Evolutionary conservation across 2,888 invertebrate genomes (phyloP).

Genomic region (Gryllus longicercus): DNA sequence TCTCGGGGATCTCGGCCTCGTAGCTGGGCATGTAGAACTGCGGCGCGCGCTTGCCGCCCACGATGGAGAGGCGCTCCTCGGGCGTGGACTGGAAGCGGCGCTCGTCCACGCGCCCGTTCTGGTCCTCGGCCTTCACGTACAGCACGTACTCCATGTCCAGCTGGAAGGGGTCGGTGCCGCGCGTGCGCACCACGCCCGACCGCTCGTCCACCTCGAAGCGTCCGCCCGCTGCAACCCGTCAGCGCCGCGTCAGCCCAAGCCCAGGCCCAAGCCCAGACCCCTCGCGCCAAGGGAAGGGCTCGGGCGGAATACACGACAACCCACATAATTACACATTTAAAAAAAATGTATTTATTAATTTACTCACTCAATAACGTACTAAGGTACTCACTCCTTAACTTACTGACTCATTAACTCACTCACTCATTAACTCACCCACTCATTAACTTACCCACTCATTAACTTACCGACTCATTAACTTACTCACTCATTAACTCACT

Average conservation of each 20-base stretch:
- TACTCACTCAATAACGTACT: too few relatives aligned
- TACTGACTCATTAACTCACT: too few relatives aligned
- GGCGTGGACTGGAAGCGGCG: conserved; percentile 84
- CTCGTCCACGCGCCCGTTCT: conserved; percentile 89
- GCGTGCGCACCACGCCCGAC: conserved; percentile 86
- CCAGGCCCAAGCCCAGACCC: too few relatives aligned
- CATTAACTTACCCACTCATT: too few relatives aligned
- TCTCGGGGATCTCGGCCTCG: conserved; percentile 93
- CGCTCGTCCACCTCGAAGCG: conserved; percentile 84
- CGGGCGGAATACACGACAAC: too few relatives aligned
- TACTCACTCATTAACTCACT: too few relatives aligned
- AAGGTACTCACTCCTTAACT: too few relatives aligned
- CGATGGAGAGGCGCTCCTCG: conserved; percentile 87
- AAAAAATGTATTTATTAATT: too few relatives aligned
- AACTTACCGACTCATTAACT: too few relatives aligned
- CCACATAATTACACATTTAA: too few relatives aligned
- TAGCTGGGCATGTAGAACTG: conserved; percentile 96
- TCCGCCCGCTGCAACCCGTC: conserved; percentile 53
- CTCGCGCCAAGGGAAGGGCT: too few relatives aligned
- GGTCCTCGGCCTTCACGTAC: conserved; percentile 94
- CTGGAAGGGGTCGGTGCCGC: conserved; percentile 88
- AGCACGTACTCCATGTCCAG: conserved; percentile 94
- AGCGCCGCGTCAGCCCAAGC: background rate
- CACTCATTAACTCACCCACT: too few relatives aligned
- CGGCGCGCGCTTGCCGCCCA: conserved; percentile 95